Conservation (phyloP, 2,113 vertebrate genomes). For the Clarias macrocephalus region DNA sequence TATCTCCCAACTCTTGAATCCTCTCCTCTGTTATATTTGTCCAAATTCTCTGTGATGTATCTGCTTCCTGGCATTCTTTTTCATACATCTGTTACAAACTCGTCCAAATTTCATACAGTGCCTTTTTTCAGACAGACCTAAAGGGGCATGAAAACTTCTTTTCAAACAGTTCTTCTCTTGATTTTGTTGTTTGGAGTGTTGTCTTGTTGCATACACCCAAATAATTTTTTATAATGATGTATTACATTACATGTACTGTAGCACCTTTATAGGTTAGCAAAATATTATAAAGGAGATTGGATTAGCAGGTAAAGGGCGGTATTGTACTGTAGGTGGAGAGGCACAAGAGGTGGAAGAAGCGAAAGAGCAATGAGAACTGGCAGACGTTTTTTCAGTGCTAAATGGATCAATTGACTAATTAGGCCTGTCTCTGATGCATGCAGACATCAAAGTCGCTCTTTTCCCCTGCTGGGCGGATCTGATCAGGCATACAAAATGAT, state of each 20-base stretch:
- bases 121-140: neutral
- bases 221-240: neutral
- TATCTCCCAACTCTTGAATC: neutral
- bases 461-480: constrained; percentile 62
- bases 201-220: neutral
- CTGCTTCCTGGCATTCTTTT: neutral
- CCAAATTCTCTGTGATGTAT: neutral
- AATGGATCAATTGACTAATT: constrained; percentile 72
- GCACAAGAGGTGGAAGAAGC: neutral
- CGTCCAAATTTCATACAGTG: neutral
- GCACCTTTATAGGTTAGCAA: neutral
- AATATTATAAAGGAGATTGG: neutral
- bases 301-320: neutral
- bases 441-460: constrained; percentile 62
- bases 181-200: neutral
- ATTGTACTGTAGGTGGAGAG: neutral
- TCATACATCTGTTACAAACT: neutral
- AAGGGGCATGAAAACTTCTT: neutral
- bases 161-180: neutral
- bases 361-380: constrained; percentile 21
- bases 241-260: neutral
- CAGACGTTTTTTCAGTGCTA: constrained; percentile 31
- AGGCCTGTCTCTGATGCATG: constrained; percentile 59
- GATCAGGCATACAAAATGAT: constrained; percentile 60
- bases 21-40: neutral